Evolutionary conservation across 2,113 vertebrate species (phyloP).

Genomic region (Tonatia bakeri): DNA sequence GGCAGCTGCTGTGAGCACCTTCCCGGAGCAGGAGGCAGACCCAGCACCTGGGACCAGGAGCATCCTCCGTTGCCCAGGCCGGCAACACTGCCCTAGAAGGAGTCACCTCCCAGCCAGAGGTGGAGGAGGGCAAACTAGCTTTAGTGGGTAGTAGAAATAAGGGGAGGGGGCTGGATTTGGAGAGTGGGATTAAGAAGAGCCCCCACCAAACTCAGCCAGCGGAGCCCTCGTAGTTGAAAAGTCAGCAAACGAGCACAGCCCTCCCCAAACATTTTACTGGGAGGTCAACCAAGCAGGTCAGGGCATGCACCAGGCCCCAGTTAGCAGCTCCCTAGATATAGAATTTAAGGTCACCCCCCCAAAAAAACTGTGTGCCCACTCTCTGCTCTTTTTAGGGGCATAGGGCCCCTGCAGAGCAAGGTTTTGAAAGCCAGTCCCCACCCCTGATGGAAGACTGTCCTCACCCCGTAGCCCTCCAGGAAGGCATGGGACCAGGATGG

Average conservation of each 20-base stretch:
- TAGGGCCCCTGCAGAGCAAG: neutral
- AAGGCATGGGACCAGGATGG: neutral
- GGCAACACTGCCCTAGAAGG: neutral
- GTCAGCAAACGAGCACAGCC: neutral
- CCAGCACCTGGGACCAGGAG: neutral
- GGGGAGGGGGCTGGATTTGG: neutral
- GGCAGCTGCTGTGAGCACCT: neutral
- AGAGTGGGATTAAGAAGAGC: neutral
- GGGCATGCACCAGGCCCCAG: fast-evolving
- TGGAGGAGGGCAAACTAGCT: neutral
- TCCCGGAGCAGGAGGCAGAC: neutral
- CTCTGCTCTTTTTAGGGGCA: neutral
- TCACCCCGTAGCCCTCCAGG: fast-evolving
- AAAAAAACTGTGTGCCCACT: neutral
- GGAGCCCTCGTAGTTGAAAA: neutral
- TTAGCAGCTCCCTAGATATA: neutral
- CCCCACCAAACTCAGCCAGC: neutral
- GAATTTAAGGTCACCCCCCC: neutral
- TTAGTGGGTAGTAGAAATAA: neutral
- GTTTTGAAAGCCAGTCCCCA: neutral
- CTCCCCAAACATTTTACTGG: neutral
- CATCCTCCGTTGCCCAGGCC: neutral
- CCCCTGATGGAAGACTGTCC: neutral
- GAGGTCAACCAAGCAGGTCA: neutral
- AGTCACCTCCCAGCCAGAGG: neutral